Conservation (phyloP, 1,140 invertebrate genomes). For the Sycobia sp. region DNA sequence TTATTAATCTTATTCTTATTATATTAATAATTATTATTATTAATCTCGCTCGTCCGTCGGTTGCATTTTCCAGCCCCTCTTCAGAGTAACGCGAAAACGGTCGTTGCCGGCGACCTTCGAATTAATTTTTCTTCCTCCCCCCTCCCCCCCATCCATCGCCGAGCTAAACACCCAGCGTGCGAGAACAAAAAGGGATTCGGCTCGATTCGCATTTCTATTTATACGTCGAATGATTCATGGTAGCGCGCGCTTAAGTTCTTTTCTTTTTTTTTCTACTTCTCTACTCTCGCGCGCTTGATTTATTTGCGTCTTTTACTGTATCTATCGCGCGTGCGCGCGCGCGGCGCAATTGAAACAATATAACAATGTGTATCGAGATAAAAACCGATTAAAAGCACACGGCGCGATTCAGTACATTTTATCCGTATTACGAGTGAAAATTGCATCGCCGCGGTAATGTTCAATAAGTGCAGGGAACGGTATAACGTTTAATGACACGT, state of each 20-base stretch:
- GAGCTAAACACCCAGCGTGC: too few relatives aligned
- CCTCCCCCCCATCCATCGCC: too few relatives aligned
- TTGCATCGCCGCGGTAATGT: too few relatives aligned
- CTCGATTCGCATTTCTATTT: conserved; percentile 28
- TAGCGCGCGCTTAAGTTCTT: neutral
- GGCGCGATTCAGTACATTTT: too few relatives aligned
- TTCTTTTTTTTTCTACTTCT: neutral
- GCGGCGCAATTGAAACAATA: conserved; percentile 17
- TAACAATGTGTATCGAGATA: neutral
- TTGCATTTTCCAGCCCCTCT: too few relatives aligned
- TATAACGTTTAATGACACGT: too few relatives aligned
- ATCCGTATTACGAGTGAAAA: too few relatives aligned
- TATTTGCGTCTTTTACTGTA: conserved; percentile 17
- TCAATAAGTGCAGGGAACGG: too few relatives aligned
- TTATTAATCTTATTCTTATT: too few relatives aligned
- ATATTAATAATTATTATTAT: too few relatives aligned
- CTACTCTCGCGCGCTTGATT: conserved; percentile 25
- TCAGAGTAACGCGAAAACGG: conserved; percentile 21
- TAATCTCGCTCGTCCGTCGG: conserved; percentile 26
- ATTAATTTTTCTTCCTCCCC: conserved; percentile 3
- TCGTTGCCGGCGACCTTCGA: conserved; percentile 28
- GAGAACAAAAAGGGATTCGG: conserved; percentile 32
- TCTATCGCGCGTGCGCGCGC: conserved; percentile 2
- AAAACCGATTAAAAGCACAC: neutral
- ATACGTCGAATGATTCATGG: conserved; percentile 28